phyloP scores from a whole-genome alignment of 2,888 invertebrate genomes.

The Physocephala rufipes region DNA sequence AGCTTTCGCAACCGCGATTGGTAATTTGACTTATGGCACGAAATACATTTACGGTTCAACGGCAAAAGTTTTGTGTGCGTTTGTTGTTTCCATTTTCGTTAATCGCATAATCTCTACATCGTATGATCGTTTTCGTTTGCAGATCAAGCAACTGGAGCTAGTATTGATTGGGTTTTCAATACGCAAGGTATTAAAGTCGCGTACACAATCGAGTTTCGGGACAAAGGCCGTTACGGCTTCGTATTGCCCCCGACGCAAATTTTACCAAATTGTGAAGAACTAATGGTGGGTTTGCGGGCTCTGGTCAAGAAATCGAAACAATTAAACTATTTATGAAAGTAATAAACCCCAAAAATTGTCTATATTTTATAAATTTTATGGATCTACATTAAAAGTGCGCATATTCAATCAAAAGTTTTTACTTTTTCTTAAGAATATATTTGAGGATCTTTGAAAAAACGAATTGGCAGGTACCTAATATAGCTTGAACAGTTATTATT shows the following conservation, averaged over 20 bases:
- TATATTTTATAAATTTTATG: too few species aligned
- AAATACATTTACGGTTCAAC: slow-evolving; percentile 68
- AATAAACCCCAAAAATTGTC: background rate
- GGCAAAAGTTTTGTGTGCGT: slow-evolving; percentile 69
- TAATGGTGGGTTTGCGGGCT: slow-evolving; percentile 68
- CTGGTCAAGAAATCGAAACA: slow-evolving; percentile 67
- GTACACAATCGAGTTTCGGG: slow-evolving; percentile 72
- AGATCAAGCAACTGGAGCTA: slow-evolving; percentile 66
- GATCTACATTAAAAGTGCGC: too few species aligned
- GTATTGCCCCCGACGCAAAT: slow-evolving; percentile 75
- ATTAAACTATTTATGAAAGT: slow-evolving; percentile 64
- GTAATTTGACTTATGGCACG: slow-evolving; percentile 66
- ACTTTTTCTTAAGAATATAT: too few species aligned
- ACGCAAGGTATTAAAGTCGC: slow-evolving; percentile 66
- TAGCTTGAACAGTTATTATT: too few species aligned
- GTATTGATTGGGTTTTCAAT: slow-evolving; percentile 70
- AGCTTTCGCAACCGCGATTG: slow-evolving; percentile 68
- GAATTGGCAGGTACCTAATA: too few species aligned
- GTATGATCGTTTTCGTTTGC: slow-evolving; percentile 9
- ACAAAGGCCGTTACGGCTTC: slow-evolving; percentile 75
- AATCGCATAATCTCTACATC: background rate
- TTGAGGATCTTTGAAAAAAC: too few species aligned
- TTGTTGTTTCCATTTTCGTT: background rate
- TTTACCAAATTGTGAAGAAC: slow-evolving; percentile 70
- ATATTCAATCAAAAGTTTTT: too few species aligned